Evolutionary conservation across 2,888 invertebrate genomes (phyloP).

Genomic region (Agrochola circellaris): DNA sequence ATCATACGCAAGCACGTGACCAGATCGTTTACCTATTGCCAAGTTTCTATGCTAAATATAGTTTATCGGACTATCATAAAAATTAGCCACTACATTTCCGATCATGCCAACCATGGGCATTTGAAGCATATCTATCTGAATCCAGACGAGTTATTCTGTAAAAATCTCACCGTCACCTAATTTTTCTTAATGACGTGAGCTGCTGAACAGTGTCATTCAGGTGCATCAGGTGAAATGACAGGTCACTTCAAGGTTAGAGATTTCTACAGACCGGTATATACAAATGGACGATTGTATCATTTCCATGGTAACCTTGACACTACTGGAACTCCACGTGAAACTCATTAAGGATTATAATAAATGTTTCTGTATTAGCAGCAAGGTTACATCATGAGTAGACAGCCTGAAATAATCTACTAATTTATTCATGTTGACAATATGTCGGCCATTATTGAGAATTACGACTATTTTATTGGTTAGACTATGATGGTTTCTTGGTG

Average conservation of each 20-base stretch:
- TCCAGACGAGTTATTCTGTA: not conserved
- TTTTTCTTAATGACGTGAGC: too few species aligned
- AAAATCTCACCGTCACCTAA: not conserved
- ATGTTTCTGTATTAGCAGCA: constrained; percentile 2
- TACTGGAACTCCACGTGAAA: constrained; percentile 30
- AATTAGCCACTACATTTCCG: constrained; percentile 10
- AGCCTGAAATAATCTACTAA: constrained; percentile 22
- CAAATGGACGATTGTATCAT: constrained; percentile 1
- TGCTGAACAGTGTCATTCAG: too few species aligned
- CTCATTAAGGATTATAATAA: constrained; percentile 27
- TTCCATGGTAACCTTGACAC: constrained; percentile 24
- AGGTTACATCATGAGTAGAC: constrained; percentile 32
- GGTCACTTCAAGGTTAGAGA: not conserved
- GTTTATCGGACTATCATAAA: constrained; percentile 14
- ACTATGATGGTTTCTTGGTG: constrained; percentile 12
- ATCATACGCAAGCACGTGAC: constrained; percentile 14
- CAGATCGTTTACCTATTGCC: constrained; percentile 38
- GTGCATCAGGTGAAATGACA: not conserved
- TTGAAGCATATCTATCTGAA: not conserved
- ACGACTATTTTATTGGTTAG: constrained; percentile 43
- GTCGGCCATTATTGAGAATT: constrained; percentile 39
- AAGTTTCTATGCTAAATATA: constrained; percentile 39
- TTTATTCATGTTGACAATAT: constrained; percentile 46
- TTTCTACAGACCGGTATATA: not conserved
- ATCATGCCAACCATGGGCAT: constrained; percentile 6